A percentile compares a stretch with the other conserved stretches of the same genome.
Conservation (phyloP, 2,113 vertebrate genomes). For the Narcine bancroftii region DNA sequence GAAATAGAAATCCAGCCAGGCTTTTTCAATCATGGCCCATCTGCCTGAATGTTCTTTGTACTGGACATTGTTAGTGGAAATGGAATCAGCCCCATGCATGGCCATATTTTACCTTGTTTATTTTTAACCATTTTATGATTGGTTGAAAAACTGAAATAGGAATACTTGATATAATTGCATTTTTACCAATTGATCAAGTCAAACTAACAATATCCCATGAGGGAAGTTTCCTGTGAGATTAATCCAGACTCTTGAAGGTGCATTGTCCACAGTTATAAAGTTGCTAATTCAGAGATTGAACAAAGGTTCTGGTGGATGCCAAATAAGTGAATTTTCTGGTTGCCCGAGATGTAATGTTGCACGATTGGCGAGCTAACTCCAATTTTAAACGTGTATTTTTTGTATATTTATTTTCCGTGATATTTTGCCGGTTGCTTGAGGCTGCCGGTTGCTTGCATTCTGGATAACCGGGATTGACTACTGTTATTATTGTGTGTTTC, state of each 20-base stretch:
- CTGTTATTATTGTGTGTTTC: too few species aligned
- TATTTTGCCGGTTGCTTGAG: too few species aligned
- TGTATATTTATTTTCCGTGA: too few species aligned
- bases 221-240: not conserved
- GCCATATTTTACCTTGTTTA: not conserved
- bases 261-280: not conserved
- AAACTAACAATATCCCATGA: not conserved
- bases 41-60: not conserved
- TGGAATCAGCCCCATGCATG: not conserved
- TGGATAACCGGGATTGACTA: too few species aligned
- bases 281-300: not conserved
- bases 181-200: not conserved
- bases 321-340: too few species aligned
- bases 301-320: too few species aligned
- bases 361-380: too few species aligned
- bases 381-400: too few species aligned
- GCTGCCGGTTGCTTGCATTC: too few species aligned
- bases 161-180: not conserved
- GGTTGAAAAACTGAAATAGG: not conserved
- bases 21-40: not conserved
- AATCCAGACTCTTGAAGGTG: not conserved
- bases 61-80: not conserved
- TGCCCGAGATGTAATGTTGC: too few species aligned
- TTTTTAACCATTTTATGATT: not conserved
- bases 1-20: not conserved